These are phyloP conservation scores for Pogonus chalceus DNA, from an alignment of 1,140 invertebrate genomes.

Conservation along the genomic window DNA sequence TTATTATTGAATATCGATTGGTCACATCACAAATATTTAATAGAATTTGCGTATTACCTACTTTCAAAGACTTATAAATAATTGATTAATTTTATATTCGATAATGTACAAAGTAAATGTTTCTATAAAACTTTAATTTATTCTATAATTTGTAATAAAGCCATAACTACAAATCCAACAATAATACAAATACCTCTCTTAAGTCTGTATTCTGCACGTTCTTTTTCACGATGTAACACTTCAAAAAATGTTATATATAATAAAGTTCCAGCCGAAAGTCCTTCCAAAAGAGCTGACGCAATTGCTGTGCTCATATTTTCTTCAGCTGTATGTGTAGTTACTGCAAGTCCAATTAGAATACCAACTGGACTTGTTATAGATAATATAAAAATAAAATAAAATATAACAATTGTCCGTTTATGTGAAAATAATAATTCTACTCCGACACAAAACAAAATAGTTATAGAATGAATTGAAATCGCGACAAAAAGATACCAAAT, in stretches of 20 bases:
- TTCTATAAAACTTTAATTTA: slow-evolving; percentile 7
- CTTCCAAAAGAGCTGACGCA: slow-evolving; percentile 28
- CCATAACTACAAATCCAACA: slow-evolving; percentile 31
- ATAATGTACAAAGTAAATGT: no score
- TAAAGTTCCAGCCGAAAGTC: slow-evolving; percentile 33
- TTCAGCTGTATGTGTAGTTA: slow-evolving; percentile 24
- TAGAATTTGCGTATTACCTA: no score
- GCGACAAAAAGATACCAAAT: slow-evolving; percentile 62
- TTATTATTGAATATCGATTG: no score
- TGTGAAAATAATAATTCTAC: slow-evolving; percentile 56
- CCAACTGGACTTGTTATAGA: slow-evolving; percentile 62
- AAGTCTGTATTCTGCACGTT: slow-evolving; percentile 26
- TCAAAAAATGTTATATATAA: slow-evolving; percentile 35
- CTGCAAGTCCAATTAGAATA: slow-evolving; percentile 47
- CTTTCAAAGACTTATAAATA: no score
- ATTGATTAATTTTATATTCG: no score
- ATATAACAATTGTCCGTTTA: slow-evolving; percentile 43
- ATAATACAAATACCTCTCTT: slow-evolving; percentile 27
- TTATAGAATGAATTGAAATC: slow-evolving; percentile 64
- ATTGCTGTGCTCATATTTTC: slow-evolving; percentile 28
- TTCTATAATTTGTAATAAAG: slow-evolving; percentile 21
- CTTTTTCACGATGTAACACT: slow-evolving; percentile 32
- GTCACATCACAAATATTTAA: no score
- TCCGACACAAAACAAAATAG: slow-evolving; percentile 60
- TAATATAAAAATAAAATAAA: slow-evolving; percentile 48